These are phyloP conservation scores for Trachythela sp. DNA, from an alignment of 64 coral and sea anemone genomes.

Conservation along the genomic window DNA sequence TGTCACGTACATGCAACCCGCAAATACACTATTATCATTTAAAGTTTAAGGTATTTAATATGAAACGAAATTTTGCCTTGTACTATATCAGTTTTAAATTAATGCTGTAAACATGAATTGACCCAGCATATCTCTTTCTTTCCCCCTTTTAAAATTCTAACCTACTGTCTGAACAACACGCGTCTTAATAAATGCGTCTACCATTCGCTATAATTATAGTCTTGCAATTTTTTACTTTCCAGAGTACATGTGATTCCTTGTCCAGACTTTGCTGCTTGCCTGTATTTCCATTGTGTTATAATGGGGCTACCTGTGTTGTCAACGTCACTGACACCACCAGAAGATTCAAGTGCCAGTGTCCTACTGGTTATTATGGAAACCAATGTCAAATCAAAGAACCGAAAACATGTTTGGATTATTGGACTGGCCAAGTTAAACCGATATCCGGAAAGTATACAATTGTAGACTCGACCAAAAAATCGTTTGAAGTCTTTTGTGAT, in stretches of 20 bases:
- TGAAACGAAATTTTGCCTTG: too few species aligned
- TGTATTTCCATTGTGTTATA: background rate
- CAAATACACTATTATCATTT: too few species aligned
- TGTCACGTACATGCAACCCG: too few species aligned
- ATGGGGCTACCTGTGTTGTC: background rate
- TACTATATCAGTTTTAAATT: too few species aligned
- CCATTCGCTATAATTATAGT: too few species aligned
- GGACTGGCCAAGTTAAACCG: background rate
- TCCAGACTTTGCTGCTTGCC: background rate
- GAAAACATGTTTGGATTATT: background rate
- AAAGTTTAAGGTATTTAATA: too few species aligned
- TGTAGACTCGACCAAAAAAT: background rate
- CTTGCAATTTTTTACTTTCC: background rate
- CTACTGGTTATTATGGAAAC: background rate
- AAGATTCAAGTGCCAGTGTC: background rate
- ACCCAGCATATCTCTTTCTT: too few species aligned
- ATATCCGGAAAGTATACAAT: background rate
- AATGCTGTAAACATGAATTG: too few species aligned
- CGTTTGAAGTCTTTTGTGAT: background rate
- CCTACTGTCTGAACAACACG: too few species aligned
- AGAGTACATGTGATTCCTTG: background rate
- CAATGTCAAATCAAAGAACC: background rate
- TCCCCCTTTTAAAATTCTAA: too few species aligned
- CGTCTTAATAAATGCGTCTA: too few species aligned
- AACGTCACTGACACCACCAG: background rate